These are phyloP conservation scores for Amiota mariae DNA, from an alignment of 2,888 invertebrate species.

Conservation along the genomic window DNA sequence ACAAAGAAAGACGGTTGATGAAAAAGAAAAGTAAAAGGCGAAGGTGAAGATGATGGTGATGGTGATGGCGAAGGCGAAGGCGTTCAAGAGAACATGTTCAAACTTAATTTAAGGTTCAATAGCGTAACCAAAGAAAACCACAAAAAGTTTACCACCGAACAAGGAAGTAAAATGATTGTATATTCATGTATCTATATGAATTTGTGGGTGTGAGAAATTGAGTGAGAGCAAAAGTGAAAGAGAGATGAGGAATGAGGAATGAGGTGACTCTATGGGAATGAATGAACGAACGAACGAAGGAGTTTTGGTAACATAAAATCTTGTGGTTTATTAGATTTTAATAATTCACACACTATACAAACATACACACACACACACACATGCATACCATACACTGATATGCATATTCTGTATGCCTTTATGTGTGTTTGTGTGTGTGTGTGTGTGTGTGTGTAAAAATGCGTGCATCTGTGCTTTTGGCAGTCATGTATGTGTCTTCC, in stretches of 20 bases:
- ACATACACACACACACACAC: conserved; percentile 30
- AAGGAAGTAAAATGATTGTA: neutral
- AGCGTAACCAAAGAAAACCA: conserved; percentile 68
- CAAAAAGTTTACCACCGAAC: conserved; percentile 59
- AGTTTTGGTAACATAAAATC: conserved; percentile 68
- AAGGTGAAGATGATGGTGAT: too few relatives aligned
- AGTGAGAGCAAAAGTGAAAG: neutral
- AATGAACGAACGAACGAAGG: conserved; percentile 43
- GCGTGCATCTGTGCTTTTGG: conserved; percentile 29
- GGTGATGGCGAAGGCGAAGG: conserved; percentile 52
- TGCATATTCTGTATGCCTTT: conserved; percentile 22
- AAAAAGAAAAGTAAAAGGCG: too few relatives aligned
- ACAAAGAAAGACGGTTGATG: conserved; percentile 26
- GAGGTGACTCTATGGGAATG: neutral
- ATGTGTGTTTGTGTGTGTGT: conserved; percentile 22
- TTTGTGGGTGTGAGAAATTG: neutral
- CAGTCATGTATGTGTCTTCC: conserved; percentile 31
- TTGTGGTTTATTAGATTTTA: conserved; percentile 73
- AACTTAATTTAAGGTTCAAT: conserved; percentile 73
- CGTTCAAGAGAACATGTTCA: conserved; percentile 61
- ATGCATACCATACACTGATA: neutral
- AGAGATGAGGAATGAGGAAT: neutral
- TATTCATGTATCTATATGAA: neutral
- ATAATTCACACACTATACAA: conserved; percentile 69
- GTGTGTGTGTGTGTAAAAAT: conserved; percentile 26